These are phyloP conservation scores for Sarcophaga rosellei DNA, from an alignment of 2,888 invertebrate species.

Conservation along the genomic window DNA sequence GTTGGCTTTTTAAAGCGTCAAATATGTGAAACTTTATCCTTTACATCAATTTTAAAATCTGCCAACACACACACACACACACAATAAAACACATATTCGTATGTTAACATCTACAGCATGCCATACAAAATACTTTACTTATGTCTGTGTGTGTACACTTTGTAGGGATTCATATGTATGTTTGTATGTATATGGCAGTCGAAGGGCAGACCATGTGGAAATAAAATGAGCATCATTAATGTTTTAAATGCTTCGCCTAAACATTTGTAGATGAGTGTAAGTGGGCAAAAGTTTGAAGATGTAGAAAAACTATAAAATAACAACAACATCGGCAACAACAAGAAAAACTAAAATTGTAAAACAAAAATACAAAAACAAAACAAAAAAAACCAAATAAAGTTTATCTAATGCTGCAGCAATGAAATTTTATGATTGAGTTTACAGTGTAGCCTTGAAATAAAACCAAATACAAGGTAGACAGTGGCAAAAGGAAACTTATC, in stretches of 20 bases:
- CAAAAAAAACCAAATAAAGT: background rate
- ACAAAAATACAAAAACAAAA: no score
- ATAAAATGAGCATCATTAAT: constrained; percentile 66
- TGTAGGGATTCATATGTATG: background rate
- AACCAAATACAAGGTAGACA: background rate
- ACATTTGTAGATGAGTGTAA: background rate
- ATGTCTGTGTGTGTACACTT: background rate
- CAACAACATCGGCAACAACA: background rate
- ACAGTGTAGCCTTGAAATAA: constrained; percentile 7
- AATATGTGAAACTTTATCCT: constrained; percentile 61
- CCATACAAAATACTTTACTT: background rate
- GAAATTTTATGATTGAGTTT: background rate
- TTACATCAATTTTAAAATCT: constrained; percentile 38
- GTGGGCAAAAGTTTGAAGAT: constrained; percentile 23
- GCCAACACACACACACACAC: constrained; percentile 7
- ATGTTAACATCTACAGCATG: background rate
- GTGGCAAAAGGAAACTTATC: background rate
- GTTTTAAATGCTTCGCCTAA: constrained; percentile 39
- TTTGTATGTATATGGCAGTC: no score
- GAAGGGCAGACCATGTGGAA: constrained; percentile 12
- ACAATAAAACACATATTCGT: background rate
- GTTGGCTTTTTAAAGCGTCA: constrained; percentile 67
- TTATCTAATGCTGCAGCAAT: background rate
- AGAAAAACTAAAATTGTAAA: background rate
- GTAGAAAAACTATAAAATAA: background rate